Evolutionary conservation across 2,797 vertebrate species (phyloP).

Genomic region (Acanthurus tractus): DNA sequence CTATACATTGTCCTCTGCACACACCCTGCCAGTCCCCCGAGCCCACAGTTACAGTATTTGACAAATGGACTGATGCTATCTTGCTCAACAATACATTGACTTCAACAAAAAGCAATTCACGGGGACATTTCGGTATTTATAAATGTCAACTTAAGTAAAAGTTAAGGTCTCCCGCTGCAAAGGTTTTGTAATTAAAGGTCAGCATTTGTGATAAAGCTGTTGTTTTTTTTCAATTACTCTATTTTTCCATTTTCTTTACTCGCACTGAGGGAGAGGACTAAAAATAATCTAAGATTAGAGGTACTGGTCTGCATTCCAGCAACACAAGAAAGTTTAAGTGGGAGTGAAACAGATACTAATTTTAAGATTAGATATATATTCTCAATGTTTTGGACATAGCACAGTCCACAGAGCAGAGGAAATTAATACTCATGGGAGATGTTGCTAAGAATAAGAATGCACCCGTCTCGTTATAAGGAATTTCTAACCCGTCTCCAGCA

Average conservation of each 20-base stretch:
- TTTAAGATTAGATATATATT: slow-evolving; percentile 33
- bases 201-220: slow-evolving; percentile 80
- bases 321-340: slow-evolving; percentile 9
- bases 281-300: slow-evolving; percentile 58
- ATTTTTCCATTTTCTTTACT: slow-evolving; percentile 68
- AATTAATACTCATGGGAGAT: slow-evolving; percentile 10
- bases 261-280: slow-evolving; percentile 23
- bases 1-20: slow-evolving; percentile 72
- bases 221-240: slow-evolving; percentile 61
- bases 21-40: slow-evolving; percentile 57
- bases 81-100: slow-evolving; percentile 72
- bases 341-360: slow-evolving; percentile 32
- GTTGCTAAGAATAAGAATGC: slow-evolving; percentile 15
- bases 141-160: slow-evolving; percentile 87
- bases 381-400: background rate
- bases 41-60: slow-evolving; percentile 75
- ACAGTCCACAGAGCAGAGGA: slow-evolving; percentile 23
- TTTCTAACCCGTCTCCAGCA: background rate
- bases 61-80: slow-evolving; percentile 87
- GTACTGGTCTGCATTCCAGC: slow-evolving; percentile 49
- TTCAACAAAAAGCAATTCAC: slow-evolving; percentile 84
- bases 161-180: slow-evolving; percentile 74
- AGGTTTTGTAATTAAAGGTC: slow-evolving; percentile 89
- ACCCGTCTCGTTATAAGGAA: background rate
- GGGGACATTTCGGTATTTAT: slow-evolving; percentile 84